These are phyloP conservation scores for Prunella strophiata DNA, from an alignment of 2,797 vertebrate species.

Conservation along the genomic window DNA sequence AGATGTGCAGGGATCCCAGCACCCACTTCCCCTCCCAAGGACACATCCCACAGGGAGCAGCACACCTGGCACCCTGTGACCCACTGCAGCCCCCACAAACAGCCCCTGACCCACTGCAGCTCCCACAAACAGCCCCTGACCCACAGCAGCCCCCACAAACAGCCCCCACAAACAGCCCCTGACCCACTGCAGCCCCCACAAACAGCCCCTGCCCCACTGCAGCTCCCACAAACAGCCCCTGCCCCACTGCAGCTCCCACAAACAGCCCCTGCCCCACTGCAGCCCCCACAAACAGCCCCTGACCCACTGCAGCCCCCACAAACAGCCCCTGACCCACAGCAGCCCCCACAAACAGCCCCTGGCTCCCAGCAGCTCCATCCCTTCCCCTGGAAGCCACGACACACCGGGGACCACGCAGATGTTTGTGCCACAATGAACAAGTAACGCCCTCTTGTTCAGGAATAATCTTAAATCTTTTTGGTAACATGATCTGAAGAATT, in stretches of 20 bases:
- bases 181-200: background rate
- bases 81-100: background rate
- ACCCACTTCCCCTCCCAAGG: background rate
- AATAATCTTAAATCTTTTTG: slow-evolving; percentile 42
- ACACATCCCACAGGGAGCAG: background rate
- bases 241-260: too few relatives aligned
- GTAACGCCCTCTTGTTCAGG: background rate
- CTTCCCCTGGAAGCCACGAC: background rate
- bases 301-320: too few relatives aligned
- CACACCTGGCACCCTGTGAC: background rate
- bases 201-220: background rate
- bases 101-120: background rate
- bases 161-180: too few relatives aligned
- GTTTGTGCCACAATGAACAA: slow-evolving; percentile 7
- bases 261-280: background rate
- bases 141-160: too few relatives aligned
- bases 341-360: too few relatives aligned
- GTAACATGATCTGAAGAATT: background rate
- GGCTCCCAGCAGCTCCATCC: background rate
- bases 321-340: too few relatives aligned
- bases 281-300: background rate
- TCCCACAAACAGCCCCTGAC: too few relatives aligned
- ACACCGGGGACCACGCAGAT: background rate
- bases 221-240: too few relatives aligned
- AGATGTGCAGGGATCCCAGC: background rate